These are phyloP conservation scores for Corynorhinus townsendii DNA, from an alignment of 2,113 vertebrate species.

Conservation along the genomic window DNA sequence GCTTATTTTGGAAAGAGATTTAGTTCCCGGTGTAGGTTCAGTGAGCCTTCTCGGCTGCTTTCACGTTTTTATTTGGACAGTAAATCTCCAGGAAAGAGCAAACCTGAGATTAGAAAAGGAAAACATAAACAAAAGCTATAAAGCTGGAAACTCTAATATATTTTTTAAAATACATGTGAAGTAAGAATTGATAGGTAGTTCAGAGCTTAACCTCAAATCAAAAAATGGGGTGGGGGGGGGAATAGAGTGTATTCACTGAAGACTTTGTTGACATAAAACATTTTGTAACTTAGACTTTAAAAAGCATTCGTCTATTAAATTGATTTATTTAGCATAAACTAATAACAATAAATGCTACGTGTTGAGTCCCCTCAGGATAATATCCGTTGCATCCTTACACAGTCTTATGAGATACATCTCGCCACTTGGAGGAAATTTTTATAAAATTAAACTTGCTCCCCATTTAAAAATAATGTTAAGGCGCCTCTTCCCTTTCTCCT, in stretches of 20 bases:
- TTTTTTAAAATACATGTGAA: neutral
- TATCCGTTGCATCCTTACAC: neutral
- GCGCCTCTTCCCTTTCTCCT: neutral
- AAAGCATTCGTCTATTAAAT: neutral
- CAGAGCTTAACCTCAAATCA: neutral
- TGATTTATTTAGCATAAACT: neutral
- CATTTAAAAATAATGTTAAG: neutral
- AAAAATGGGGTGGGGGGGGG: neutral
- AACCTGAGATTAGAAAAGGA: neutral
- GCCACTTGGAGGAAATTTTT: neutral
- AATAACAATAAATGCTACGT: neutral
- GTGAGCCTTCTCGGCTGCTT: constrained; percentile 2
- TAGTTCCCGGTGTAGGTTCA: constrained; percentile 25
- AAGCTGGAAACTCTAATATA: neutral
- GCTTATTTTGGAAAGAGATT: neutral
- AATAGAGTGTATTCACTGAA: neutral
- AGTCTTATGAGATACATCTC: neutral
- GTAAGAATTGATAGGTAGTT: neutral
- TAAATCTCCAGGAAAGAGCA: neutral
- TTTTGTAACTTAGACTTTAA: neutral
- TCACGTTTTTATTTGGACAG: neutral
- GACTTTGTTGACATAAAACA: neutral
- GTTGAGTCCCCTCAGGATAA: neutral
- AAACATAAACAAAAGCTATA: neutral
- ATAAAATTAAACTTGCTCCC: neutral